A percentile compares a stretch with the other conserved stretches of the same genome.
These are phyloP conservation scores for Saguinus imperator DNA, from an alignment of 2,113 vertebrate species.

Conservation along the genomic window DNA sequence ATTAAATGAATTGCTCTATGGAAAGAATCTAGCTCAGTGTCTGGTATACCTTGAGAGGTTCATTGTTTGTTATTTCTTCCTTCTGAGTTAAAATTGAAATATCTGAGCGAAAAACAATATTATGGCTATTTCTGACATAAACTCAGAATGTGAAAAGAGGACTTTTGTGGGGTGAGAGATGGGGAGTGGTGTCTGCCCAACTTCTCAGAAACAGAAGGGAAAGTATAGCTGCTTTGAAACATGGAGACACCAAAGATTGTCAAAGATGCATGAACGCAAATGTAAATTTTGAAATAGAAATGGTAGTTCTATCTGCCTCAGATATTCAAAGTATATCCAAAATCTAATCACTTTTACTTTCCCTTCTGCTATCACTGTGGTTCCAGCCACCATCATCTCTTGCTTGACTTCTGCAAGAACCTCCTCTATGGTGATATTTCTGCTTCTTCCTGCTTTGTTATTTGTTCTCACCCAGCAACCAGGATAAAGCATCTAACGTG, in stretches of 20 bases:
- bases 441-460: not conserved
- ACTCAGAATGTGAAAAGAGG: not conserved
- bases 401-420: not conserved
- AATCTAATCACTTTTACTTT: not conserved
- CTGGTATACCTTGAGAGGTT: not conserved
- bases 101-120: not conserved
- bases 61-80: not conserved
- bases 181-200: not conserved
- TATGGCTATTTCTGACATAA: not conserved
- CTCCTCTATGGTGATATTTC: not conserved
- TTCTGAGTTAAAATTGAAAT: slow-evolving; percentile 41
- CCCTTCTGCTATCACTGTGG: not conserved
- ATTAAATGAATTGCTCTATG: not conserved
- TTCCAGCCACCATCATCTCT: not conserved
- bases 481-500: not conserved
- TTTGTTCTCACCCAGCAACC: not conserved
- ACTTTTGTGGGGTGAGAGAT: not conserved
- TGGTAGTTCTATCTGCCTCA: not conserved
- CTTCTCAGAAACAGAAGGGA: slow-evolving; percentile 3
- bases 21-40: not conserved
- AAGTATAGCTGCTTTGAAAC: not conserved
- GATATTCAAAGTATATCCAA: not conserved
- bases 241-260: not conserved
- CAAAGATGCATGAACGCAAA: not conserved
- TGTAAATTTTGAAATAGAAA: not conserved